Conservation (phyloP, 2,888 invertebrate genomes). For the Eupithecia inturbata region DNA sequence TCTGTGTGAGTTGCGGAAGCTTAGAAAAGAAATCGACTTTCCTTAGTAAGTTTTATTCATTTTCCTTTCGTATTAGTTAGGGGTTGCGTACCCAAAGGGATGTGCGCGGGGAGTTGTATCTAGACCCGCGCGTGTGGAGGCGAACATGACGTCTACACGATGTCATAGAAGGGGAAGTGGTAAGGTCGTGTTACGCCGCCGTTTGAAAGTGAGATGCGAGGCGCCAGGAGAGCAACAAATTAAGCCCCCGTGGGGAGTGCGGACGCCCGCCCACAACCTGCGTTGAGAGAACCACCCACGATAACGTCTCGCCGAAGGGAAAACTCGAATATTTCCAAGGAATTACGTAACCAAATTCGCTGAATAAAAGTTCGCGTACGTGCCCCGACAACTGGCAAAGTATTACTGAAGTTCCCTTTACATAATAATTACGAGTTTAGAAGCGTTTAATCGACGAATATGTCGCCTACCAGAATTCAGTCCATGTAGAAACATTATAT, state of each 20-base stretch:
- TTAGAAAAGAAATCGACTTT: background rate
- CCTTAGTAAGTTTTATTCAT: slow-evolving; percentile 13
- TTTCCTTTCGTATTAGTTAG: slow-evolving; percentile 9
- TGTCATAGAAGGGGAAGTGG: slow-evolving; percentile 70
- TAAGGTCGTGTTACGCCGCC: slow-evolving; percentile 82
- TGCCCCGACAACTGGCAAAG: slow-evolving; percentile 71
- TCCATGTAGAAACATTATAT: slow-evolving; percentile 53
- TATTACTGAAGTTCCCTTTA: slow-evolving; percentile 69
- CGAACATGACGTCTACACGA: slow-evolving; percentile 67
- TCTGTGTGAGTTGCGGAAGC: slow-evolving; percentile 6
- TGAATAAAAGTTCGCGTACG: slow-evolving; percentile 76
- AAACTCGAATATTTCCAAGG: slow-evolving; percentile 80
- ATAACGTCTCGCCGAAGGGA: slow-evolving; percentile 80
- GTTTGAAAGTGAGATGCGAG: slow-evolving; percentile 83
- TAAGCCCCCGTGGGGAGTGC: slow-evolving; percentile 79
- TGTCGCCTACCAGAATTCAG: slow-evolving; percentile 57
- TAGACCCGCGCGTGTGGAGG: slow-evolving; percentile 52
- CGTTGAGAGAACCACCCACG: slow-evolving; percentile 75
- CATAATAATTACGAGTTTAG: slow-evolving; percentile 71
- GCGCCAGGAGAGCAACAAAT: slow-evolving; percentile 84
- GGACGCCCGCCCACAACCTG: slow-evolving; percentile 69
- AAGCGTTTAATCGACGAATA: slow-evolving; percentile 64
- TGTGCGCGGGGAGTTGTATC: slow-evolving; percentile 46
- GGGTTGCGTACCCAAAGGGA: slow-evolving; percentile 14
- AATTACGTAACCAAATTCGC: slow-evolving; percentile 78